Conservation (phyloP, 2,113 vertebrate genomes). For the Brienomyrus brachyistius region DNA sequence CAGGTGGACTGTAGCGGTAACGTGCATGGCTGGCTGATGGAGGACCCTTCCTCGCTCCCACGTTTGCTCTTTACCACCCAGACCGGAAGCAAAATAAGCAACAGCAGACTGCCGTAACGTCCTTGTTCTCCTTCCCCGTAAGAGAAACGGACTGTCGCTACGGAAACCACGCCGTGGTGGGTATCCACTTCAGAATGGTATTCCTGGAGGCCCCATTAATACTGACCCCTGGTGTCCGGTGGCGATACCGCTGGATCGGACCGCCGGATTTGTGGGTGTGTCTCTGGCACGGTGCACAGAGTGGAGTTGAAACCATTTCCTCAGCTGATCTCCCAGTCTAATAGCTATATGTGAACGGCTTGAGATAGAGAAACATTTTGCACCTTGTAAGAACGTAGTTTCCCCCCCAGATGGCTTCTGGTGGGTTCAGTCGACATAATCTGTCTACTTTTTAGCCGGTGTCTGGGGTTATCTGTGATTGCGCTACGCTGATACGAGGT, state of each 20-base stretch:
- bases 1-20: not conserved
- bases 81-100: not conserved
- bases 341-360: not conserved
- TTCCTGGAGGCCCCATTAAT: no score
- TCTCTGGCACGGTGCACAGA: not conserved
- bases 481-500: not conserved
- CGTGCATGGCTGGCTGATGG: not conserved
- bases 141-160: not conserved
- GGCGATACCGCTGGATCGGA: not conserved
- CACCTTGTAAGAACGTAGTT: not conserved
- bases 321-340: not conserved
- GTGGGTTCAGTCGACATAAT: not conserved
- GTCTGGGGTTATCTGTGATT: not conserved
- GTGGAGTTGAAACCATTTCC: not conserved
- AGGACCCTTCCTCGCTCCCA: not conserved
- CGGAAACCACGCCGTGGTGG: not conserved
- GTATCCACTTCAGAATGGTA: not conserved
- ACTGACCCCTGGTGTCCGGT: conserved; percentile 1
- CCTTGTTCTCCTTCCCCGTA: not conserved
- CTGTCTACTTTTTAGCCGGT: not conserved
- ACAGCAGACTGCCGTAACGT: not conserved
- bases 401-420: not conserved
- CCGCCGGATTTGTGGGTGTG: not conserved
- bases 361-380: not conserved
- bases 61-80: not conserved